These are phyloP conservation scores for Babyrousa celebensis DNA, from an alignment of 2,797 vertebrate genomes.

Conservation along the genomic window DNA sequence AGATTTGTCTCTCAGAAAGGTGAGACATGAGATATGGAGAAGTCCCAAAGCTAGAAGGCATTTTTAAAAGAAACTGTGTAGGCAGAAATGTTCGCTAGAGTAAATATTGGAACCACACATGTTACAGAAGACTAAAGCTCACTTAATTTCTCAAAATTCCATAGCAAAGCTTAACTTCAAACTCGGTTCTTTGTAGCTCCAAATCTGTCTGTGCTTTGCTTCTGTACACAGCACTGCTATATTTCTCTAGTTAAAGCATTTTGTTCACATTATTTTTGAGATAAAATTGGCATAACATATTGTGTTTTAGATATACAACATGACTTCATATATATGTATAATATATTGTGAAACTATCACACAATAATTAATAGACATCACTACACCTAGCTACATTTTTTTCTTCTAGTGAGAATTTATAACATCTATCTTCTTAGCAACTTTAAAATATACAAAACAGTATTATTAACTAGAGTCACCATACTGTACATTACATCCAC, in stretches of 20 bases:
- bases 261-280: background rate
- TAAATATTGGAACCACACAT: background rate
- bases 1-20: background rate
- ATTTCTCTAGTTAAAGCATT: background rate
- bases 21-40: background rate
- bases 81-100: background rate
- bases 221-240: background rate
- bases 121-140: background rate
- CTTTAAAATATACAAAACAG: too few species aligned
- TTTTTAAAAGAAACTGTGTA: background rate
- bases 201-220: background rate
- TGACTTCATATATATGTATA: too few species aligned
- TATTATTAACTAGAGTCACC: too few species aligned
- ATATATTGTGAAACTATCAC: too few species aligned
- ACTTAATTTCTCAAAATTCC: conserved; percentile 38
- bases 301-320: too few species aligned
- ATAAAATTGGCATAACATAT: too few species aligned
- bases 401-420: too few species aligned
- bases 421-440: too few species aligned
- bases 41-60: background rate
- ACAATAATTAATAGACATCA: too few species aligned
- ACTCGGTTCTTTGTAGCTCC: background rate
- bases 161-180: background rate
- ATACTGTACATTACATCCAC: too few species aligned
- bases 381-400: too few species aligned